Evolutionary conservation across 2,888 invertebrate species (phyloP), one percentile per base, ranked within the genome.

Genomic region (Yponomeuta plumbellus): DNA sequence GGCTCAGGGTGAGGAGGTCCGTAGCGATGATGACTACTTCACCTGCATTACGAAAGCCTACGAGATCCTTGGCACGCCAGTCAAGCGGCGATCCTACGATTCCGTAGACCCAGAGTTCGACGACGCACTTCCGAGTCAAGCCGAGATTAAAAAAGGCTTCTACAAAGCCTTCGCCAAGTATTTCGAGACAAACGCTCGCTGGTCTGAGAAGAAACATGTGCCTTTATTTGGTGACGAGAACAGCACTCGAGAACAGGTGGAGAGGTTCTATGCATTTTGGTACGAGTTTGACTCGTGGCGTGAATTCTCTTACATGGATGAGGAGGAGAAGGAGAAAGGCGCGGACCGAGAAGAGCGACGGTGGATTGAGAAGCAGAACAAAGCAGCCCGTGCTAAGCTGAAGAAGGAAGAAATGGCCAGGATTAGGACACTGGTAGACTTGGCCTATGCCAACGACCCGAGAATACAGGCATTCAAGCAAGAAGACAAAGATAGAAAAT

Each of bases 351-450:
- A 99, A 75, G 99, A 99, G 87, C 92, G 99, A 62, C 94, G 98
- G 64, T 99, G 98, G 96, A 99, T 99, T 80, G 99, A 99, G 80
- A 99, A 98, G 86, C 97, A 98, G 84, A 99, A 99, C 83, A 98
- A 98, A 92, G 95, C 94, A 1, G 97, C 97, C 10, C 92, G 99
- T 63, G 95, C 97, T 52, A 96, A 98, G 79, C 93, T 97, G 78
- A 98, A 99, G 89, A 99, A 99, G 83, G 99, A 99, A 80, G 99
- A 99, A 92, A 97, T 97, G 95, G 93, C 96, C 0, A 92, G 99
- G 72, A 96, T 99, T 73, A 92, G 99, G 17, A 93, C 94, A 62
- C 90, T 99, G 66, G 98, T 99, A 65, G 99, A 99, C 80, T 92
- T 97, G 81, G 98, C 99, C 0, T 99, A 99, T 83, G 94, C 95